Conservation (phyloP, 2,113 vertebrate genomes). For the Tylochromis polylepis region DNA sequence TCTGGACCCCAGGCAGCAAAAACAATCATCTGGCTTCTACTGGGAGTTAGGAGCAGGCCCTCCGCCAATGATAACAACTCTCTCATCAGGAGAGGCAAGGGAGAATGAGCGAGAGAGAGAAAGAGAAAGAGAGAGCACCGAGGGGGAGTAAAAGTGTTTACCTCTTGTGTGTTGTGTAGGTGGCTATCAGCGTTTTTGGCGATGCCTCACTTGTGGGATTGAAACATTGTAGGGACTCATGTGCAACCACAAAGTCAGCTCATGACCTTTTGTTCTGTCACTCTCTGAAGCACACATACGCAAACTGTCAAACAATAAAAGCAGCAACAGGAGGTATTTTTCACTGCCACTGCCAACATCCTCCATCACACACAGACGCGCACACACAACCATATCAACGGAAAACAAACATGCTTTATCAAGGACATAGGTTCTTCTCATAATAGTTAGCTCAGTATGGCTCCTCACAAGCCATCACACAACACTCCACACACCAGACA, state of each 20-base stretch:
- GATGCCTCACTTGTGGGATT: constrained; percentile 29
- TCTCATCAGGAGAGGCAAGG: constrained; percentile 43
- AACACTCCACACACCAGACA: background rate
- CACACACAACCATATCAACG: background rate
- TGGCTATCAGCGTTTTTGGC: constrained; percentile 31
- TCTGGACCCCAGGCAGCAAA: constrained; percentile 65
- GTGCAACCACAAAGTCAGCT: constrained; percentile 53
- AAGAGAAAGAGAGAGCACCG: constrained; percentile 14
- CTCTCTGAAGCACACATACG: constrained; percentile 15
- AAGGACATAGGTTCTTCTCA: background rate
- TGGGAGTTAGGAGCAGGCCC: constrained; percentile 59
- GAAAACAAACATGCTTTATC: constrained; percentile 1
- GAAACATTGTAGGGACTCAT: constrained; percentile 47
- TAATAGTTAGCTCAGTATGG: background rate
- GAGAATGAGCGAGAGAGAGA: background rate
- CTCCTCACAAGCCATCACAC: background rate
- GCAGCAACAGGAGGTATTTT: constrained; percentile 34
- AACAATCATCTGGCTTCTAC: constrained; percentile 73
- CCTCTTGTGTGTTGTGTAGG: constrained; percentile 66
- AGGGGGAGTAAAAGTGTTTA: constrained; percentile 59
- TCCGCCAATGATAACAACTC: constrained; percentile 74
- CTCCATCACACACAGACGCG: background rate
- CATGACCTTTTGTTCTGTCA: constrained; percentile 65
- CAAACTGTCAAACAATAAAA: constrained; percentile 42
- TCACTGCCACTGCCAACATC: constrained; percentile 19